These are phyloP conservation scores for Lonchura striata DNA, from an alignment of 2,113 vertebrate species.

Conservation along the genomic window DNA sequence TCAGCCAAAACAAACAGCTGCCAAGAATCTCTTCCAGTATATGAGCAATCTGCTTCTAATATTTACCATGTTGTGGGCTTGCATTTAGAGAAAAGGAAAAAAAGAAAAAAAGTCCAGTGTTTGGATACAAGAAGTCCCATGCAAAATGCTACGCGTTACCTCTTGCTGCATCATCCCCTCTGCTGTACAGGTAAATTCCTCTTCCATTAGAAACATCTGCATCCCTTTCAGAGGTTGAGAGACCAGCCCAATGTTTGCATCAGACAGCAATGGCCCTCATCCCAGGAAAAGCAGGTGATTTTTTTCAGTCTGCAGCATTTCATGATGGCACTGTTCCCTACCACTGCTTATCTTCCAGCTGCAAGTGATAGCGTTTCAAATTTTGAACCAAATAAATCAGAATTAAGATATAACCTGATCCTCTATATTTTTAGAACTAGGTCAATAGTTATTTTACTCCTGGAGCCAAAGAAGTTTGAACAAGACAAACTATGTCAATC, in stretches of 20 bases:
- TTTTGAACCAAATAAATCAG: neutral
- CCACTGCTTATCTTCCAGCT: neutral
- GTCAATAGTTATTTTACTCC: neutral
- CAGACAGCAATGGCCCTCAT: neutral
- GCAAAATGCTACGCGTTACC: neutral
- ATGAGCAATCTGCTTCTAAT: conserved; percentile 25
- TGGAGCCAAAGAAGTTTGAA: neutral
- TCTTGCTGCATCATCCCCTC: neutral
- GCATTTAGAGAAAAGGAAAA: neutral
- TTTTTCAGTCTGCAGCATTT: conserved; percentile 4
- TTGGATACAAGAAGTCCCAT: neutral
- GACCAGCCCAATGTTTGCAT: neutral
- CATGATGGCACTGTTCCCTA: neutral
- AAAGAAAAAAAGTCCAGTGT: neutral
- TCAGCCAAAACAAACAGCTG: conserved; percentile 15
- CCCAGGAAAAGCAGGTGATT: conserved; percentile 38
- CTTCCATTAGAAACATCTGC: neutral
- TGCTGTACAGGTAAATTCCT: neutral
- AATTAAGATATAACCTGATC: conserved; percentile 41
- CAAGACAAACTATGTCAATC: neutral
- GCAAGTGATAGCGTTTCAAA: neutral
- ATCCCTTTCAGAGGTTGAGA: neutral
- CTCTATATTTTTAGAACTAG: conserved; percentile 32
- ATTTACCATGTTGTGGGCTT: neutral
- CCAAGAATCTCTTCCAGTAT: neutral